These are phyloP conservation scores for Ctenopoma kingsleyae DNA, from an alignment of 2,797 vertebrate species.

Conservation along the genomic window DNA sequence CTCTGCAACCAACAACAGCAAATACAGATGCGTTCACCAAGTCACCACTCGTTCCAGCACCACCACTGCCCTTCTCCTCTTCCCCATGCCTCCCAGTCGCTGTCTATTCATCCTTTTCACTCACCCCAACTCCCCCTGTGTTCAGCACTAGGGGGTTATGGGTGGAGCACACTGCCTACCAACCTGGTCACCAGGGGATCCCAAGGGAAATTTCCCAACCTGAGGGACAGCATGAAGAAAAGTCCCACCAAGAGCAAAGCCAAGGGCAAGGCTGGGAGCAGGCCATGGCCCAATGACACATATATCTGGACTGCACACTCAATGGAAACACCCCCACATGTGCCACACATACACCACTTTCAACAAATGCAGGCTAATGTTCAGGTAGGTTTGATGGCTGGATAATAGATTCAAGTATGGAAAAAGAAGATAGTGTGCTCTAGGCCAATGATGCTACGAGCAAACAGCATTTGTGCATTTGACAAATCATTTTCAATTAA, in stretches of 20 bases:
- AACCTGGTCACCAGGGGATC: slow-evolving; percentile 72
- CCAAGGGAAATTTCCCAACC: slow-evolving; percentile 83
- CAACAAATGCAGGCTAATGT: slow-evolving; percentile 62
- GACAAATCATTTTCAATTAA: neutral
- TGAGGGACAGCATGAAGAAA: slow-evolving; percentile 89
- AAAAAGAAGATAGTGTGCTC: neutral
- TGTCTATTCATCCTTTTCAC: slow-evolving; percentile 78
- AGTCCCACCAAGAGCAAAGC: slow-evolving; percentile 88
- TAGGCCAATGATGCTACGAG: too few relatives aligned
- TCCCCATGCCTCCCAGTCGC: slow-evolving; percentile 75
- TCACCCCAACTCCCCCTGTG: slow-evolving; percentile 66
- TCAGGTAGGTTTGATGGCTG: slow-evolving; percentile 55
- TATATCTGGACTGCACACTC: slow-evolving; percentile 81
- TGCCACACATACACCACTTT: slow-evolving; percentile 52
- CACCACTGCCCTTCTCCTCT: slow-evolving; percentile 61
- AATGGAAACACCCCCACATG: slow-evolving; percentile 58
- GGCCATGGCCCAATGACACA: slow-evolving; percentile 82
- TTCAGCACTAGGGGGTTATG: slow-evolving; percentile 64
- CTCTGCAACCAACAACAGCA: slow-evolving; percentile 61
- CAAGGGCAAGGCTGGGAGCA: slow-evolving; percentile 82
- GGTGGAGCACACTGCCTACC: slow-evolving; percentile 82
- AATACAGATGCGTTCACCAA: slow-evolving; percentile 62
- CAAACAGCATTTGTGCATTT: neutral
- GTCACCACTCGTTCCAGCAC: slow-evolving; percentile 66
- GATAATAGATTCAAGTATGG: neutral